Conservation (phyloP, 64 coral and sea anemone genomes). For the Pocillopora verrucosa region DNA sequence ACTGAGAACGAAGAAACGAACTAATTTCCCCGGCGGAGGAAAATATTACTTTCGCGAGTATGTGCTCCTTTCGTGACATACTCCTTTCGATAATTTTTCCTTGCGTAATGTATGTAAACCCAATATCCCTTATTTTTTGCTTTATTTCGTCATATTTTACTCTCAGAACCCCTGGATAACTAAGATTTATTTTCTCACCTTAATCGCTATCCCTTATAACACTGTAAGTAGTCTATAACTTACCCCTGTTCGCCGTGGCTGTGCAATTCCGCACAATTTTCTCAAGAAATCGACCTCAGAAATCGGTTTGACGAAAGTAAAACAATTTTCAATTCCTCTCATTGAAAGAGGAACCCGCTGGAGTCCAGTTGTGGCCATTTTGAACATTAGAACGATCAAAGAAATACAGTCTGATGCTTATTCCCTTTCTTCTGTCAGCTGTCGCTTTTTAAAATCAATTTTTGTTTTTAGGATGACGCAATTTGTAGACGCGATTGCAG, state of each 20-base stretch:
- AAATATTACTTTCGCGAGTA: too few species aligned
- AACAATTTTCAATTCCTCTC: background rate
- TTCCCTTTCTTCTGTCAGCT: background rate
- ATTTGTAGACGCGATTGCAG: constrained; percentile 28
- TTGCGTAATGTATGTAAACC: too few species aligned
- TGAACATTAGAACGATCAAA: background rate
- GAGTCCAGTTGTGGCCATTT: constrained; percentile 33
- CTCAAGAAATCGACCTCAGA: background rate
- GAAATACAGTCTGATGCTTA: too few species aligned
- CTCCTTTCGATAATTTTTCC: too few species aligned
- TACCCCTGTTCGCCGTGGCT: constrained; percentile 2
- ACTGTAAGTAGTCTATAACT: background rate
- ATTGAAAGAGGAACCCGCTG: background rate
- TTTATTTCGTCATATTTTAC: too few species aligned
- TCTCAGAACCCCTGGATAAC: too few species aligned
- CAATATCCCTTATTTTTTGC: too few species aligned
- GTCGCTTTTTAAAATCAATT: background rate
- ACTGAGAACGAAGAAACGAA: too few species aligned
- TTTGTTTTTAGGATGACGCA: background rate
- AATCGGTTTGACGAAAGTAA: background rate
- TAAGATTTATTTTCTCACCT: too few species aligned
- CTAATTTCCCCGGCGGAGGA: too few species aligned
- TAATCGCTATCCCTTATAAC: too few species aligned
- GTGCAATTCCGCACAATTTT: constrained; percentile 24
- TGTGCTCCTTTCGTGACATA: too few species aligned